Conservation (phyloP, 2,888 invertebrate species). For the Dryomyza anilis region DNA sequence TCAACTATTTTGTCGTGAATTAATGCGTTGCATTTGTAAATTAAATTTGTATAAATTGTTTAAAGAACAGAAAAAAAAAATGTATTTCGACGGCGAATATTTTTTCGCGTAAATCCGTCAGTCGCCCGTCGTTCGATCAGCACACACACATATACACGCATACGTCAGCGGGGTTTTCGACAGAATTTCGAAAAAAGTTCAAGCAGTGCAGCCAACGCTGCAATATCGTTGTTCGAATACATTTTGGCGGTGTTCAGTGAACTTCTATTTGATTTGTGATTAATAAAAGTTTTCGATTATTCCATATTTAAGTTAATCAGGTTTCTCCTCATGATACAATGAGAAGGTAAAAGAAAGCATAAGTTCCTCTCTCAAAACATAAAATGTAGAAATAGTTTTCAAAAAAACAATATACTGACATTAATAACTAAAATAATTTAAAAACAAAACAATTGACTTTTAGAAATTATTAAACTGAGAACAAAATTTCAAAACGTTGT, state of each 20-base stretch:
- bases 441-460: no score
- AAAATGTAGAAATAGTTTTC: no score
- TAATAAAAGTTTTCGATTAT: no score
- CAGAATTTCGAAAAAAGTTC: slow-evolving; percentile 3
- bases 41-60: slow-evolving; percentile 3
- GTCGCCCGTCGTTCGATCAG: not conserved
- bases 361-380: no score
- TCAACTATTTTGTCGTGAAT: not conserved
- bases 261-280: no score
- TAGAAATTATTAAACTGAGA: no score
- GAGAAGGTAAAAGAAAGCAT: no score
- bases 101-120: slow-evolving; percentile 23
- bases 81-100: slow-evolving; percentile 3
- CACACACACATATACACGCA: slow-evolving; percentile 14
- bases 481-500: no score
- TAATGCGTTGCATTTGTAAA: not conserved
- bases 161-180: slow-evolving; percentile 20
- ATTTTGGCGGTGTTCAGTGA: not conserved
- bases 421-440: no score
- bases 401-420: no score
- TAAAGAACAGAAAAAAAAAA: slow-evolving; percentile 7
- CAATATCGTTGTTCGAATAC: not conserved
- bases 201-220: slow-evolving; percentile 5
- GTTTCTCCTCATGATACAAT: no score
- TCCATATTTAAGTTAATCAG: no score